phyloP scores from a whole-genome alignment of 2,797 vertebrate species.

The Enteromius radiatus region DNA sequence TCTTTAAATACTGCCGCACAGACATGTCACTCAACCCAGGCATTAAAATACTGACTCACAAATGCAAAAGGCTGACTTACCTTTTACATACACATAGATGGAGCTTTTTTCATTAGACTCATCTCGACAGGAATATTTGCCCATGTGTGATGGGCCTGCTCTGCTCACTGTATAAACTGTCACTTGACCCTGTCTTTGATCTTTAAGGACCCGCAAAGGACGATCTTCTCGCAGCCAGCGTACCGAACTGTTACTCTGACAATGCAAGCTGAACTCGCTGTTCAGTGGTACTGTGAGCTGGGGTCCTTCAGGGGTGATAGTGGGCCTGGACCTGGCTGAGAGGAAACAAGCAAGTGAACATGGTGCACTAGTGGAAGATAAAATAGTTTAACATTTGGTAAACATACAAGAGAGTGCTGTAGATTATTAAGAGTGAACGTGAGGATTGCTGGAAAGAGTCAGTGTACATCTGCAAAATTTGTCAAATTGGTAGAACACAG shows the following conservation, averaged over 20 bases:
- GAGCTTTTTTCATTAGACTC: slow-evolving; percentile 74
- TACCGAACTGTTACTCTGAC: slow-evolving; percentile 75
- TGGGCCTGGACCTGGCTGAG: slow-evolving; percentile 73
- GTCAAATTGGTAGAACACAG: neutral
- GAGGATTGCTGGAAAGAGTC: neutral
- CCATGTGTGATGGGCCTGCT: slow-evolving; percentile 75
- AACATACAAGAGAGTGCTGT: neutral
- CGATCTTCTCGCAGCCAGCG: slow-evolving; percentile 84
- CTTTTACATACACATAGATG: slow-evolving; percentile 92
- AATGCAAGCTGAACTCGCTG: slow-evolving; percentile 77
- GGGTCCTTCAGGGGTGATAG: slow-evolving; percentile 72
- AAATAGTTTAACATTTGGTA: neutral
- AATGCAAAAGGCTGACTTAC: slow-evolving; percentile 70
- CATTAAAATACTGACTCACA: neutral
- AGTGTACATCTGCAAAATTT: neutral
- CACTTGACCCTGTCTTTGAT: slow-evolving; percentile 59
- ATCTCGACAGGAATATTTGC: slow-evolving; percentile 87
- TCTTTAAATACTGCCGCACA: slow-evolving; percentile 15
- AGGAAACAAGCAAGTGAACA: slow-evolving; percentile 2
- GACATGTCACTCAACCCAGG: slow-evolving; percentile 19
- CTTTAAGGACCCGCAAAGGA: slow-evolving; percentile 56
- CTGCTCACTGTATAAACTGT: slow-evolving; percentile 63
- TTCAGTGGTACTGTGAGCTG: slow-evolving; percentile 77
- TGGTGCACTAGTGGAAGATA: neutral
- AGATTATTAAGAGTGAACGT: neutral